Evolutionary conservation across 2,888 invertebrate species (phyloP), one percentile per base, ranked within the genome.

Genomic region (Mantis religiosa): DNA sequence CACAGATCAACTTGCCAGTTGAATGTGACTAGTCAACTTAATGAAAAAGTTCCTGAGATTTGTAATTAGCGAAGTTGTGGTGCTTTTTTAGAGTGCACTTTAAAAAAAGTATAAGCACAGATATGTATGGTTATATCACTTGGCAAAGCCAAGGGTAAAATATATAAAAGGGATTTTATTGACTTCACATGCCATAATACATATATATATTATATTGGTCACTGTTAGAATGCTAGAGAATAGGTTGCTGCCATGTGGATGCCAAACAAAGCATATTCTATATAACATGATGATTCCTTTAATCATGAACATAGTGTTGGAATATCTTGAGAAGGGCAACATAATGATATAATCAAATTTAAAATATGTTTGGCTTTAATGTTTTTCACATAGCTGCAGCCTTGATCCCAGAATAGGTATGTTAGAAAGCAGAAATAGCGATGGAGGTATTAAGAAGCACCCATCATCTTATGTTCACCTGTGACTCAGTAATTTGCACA

Each of bases 41-140:
- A 90, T 88, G 88, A 90, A 85, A 91, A 90, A 91, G 91, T 91
- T 91, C 91, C 91, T 91, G 90, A 90, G 90, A 91, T 90, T 90
- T 91, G 89, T 90, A 89, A 87, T 89, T 90, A 90, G 90, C 81
- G 89, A 90, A 89, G 88, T 90, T 89, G 90, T 90, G 90, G 90
- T 90, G 90, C 90, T 91, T 90, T n/a, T 90, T 89, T 90, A 89
- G 89, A 90, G 88, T 90, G 89, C 89, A 89, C 90, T 89, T 89
- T 87, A 82, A 84, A 87, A 87, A 41, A 41, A 41, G 41, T 41
- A 41, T 41, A 81, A 25, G 47, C 81, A 87, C 41, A 82, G 87
- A 82, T 87, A 82, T 82, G 82, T 87, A 41, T 87, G 87, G 82
- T 85, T 41, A 85, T 85, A 41, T 85, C 30, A 41, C 47, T 85